Conservation (phyloP, 2,113 vertebrate genomes). For the Psilopsiagon aurifrons region DNA sequence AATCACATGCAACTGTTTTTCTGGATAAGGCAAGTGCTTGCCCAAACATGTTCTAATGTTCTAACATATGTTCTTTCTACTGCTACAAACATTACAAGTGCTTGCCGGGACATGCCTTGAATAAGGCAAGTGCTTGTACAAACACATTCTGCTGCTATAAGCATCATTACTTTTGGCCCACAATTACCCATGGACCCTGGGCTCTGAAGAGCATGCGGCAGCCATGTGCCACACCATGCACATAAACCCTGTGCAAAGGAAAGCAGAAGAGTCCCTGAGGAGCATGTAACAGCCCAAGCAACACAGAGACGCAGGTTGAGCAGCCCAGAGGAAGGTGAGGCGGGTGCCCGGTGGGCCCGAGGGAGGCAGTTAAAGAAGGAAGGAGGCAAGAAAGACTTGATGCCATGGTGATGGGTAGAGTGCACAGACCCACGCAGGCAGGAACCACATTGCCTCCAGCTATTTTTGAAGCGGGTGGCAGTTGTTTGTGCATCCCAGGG, state of each 20-base stretch:
- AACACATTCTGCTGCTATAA: too few relatives aligned
- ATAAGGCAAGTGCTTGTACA: too few relatives aligned
- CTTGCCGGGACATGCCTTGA: too few relatives aligned
- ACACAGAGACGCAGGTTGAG: not conserved
- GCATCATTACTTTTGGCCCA: too few relatives aligned
- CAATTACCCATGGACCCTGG: not conserved
- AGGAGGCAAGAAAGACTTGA: not conserved
- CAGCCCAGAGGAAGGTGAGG: not conserved
- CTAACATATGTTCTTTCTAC: too few relatives aligned
- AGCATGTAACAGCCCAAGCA: not conserved
- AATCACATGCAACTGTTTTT: too few relatives aligned
- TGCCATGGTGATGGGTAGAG: constrained; percentile 21
- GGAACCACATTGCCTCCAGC: not conserved
- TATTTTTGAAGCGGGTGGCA: constrained; percentile 9
- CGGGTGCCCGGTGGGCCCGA: not conserved
- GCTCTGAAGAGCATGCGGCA: not conserved
- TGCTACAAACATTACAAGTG: too few relatives aligned
- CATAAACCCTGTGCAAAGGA: not conserved
- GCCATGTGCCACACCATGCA: fast-evolving
- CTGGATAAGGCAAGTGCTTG: too few relatives aligned
- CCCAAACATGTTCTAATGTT: too few relatives aligned
- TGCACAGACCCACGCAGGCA: not conserved
- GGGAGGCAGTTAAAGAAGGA: not conserved
- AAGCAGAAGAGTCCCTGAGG: not conserved
- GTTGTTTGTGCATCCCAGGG: not conserved